phyloP scores from a whole-genome alignment of 1,140 invertebrate genomes.

The Cyrtorhinus lividipennis region DNA sequence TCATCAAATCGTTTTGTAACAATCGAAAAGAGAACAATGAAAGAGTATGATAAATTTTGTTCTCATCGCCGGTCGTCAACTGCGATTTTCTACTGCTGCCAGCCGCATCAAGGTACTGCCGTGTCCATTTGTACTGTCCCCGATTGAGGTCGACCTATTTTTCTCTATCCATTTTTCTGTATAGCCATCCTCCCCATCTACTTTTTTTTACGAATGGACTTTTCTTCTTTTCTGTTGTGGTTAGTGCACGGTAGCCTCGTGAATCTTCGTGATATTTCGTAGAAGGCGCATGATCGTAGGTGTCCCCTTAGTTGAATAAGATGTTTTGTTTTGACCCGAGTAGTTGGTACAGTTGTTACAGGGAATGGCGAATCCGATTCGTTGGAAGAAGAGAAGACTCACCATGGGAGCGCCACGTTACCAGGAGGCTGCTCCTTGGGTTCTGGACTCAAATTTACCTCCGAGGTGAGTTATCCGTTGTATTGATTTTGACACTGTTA shows the following conservation, averaged over 20 bases:
- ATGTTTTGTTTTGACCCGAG: not conserved
- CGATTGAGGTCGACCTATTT: no score
- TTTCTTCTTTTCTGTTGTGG: no score
- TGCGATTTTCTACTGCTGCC: not conserved
- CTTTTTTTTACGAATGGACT: no score
- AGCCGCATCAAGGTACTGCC: not conserved
- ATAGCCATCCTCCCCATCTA: no score
- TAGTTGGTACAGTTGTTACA: slow-evolving; percentile 26
- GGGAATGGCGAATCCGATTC: slow-evolving; percentile 39
- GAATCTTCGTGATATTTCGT: no score
- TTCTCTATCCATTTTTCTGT: no score
- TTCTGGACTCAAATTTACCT: slow-evolving; percentile 48
- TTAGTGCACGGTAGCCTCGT: no score
- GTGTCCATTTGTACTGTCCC: no score
- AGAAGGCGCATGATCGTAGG: not conserved
- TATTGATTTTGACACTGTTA: no score
- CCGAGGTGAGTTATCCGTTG: slow-evolving; percentile 48
- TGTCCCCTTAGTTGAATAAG: not conserved
- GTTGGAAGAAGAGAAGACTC: slow-evolving; percentile 38
- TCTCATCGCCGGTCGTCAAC: not conserved
- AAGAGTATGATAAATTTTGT: no score
- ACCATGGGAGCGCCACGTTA: slow-evolving; percentile 44
- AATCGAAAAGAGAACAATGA: no score
- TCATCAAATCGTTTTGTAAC: no score
- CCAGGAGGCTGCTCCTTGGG: slow-evolving; percentile 39